Evolutionary conservation across 2,113 vertebrate genomes (phyloP).

Genomic region (Pseudopipra pipra): DNA sequence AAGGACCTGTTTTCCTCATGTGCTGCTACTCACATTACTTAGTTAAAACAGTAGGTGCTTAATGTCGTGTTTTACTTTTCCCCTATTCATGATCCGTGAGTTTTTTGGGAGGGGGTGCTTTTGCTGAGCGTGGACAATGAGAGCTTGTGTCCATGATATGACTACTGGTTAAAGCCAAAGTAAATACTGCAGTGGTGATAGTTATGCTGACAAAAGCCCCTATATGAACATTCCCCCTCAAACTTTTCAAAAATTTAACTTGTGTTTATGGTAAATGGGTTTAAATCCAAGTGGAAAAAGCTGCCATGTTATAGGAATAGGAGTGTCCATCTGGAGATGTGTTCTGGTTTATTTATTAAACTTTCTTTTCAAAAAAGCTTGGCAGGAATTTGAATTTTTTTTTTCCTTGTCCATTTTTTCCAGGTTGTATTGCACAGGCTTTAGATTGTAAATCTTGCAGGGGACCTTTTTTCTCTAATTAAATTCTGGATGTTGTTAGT

Average conservation of each 20-base stretch:
- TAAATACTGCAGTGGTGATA: not conserved
- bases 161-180: not conserved
- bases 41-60: not conserved
- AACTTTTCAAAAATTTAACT: not conserved
- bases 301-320: not conserved
- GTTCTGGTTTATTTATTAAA: not conserved
- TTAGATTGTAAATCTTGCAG: not conserved
- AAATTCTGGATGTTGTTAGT: not conserved
- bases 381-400: not conserved
- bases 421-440: not conserved
- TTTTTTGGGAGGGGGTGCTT: not conserved
- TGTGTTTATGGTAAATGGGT: not conserved
- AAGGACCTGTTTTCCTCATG: not conserved
- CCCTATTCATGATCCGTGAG: not conserved
- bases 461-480: not conserved
- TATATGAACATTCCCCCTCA: not conserved
- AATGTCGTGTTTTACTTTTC: not conserved
- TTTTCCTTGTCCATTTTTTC: not conserved
- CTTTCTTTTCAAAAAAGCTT: not conserved
- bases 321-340: not conserved
- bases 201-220: not conserved
- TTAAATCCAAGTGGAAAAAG: not conserved
- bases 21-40: not conserved
- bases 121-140: not conserved
- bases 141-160: slow-evolving; percentile 1